A percentile compares a stretch with the other conserved stretches of the same genome.
Evolutionary conservation across 1,140 invertebrate species (phyloP).

Genomic region (Oreohelix idahoensis): DNA sequence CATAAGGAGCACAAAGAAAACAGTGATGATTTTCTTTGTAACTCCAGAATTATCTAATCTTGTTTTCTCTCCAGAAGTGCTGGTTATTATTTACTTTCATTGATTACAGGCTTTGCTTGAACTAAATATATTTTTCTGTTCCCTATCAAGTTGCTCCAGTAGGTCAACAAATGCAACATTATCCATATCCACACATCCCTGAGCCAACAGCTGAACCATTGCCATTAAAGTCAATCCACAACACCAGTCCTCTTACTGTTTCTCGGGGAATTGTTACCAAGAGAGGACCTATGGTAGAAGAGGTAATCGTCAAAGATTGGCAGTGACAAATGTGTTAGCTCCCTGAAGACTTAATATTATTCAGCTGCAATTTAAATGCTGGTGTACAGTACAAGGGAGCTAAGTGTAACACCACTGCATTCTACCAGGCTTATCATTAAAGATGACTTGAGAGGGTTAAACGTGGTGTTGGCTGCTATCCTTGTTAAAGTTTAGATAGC

Average conservation of each 20-base stretch:
- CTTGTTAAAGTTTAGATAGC: no score
- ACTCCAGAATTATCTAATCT: no score
- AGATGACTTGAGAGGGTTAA: no score
- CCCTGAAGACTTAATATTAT: no score
- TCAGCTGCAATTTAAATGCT: no score
- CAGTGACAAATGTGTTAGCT: no score
- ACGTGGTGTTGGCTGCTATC: no score
- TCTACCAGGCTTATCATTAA: no score
- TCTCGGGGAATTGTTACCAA: constrained; percentile 74
- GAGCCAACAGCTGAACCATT: not conserved
- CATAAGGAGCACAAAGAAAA: no score
- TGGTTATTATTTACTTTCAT: not conserved
- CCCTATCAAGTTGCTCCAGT: not conserved
- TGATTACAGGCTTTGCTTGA: not conserved
- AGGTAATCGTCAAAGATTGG: constrained; percentile 44
- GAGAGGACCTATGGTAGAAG: constrained; percentile 71
- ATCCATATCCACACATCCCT: not conserved
- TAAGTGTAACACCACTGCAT: no score
- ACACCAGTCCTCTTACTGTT: constrained; percentile 64
- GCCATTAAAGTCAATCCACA: constrained; percentile 17
- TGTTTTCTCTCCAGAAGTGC: not conserved
- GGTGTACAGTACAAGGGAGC: no score
- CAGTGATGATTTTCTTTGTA: no score
- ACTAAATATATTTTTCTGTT: not conserved
- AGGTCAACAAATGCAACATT: not conserved